Evolutionary conservation across 2,113 vertebrate species (phyloP), one percentile per base, ranked within the genome.

Genomic region (Barbus barbus): DNA sequence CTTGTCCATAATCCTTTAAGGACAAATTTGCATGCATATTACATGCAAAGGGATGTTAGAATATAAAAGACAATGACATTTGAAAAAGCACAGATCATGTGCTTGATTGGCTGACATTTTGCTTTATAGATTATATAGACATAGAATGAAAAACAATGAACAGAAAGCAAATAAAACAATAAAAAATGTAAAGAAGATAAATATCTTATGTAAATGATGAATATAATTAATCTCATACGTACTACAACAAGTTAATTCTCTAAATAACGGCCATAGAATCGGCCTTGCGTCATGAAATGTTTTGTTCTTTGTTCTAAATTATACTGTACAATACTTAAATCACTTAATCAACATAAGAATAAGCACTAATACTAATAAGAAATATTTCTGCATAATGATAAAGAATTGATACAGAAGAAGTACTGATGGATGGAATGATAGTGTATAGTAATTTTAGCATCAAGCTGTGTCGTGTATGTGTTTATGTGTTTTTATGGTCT

Each of bases 121-220:
- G 79, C 84, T 84, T 65, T 65, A 53, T 73, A 51, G 46, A 76
- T 72, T 78, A 60, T 44, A 88, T 84, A 89, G 56, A 86, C 48
- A 79, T 75, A 83, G 46, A 75, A 44, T 83, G 5, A 46, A 73
- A 77, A 87, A 87, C 60, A 60, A 20, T 73, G 31, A 72, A 73
- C 67, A 41, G 61, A 84, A 86, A 38, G 22, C 33, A 81, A 84
- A 69, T 77, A 81, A 81, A 87, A 89, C 89, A 89, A 90, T 46
- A 86, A 84, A 80, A 22, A 85, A 87, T 75, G 84, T 51, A 83
- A 84, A 77, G 51, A 36, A 24, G 31, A 60, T 60, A 51, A 51
- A 51, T 56, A 56, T 58, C 86, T 73, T 51, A n/a, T 73, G 26
- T 51, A 81, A 31, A 22, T 63, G 41, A 85, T 38, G 12, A 83